A percentile compares a stretch with the other conserved stretches of the same genome.
phyloP scores from a whole-genome alignment of 2,888 invertebrate genomes.

The Melolontha melolontha region DNA sequence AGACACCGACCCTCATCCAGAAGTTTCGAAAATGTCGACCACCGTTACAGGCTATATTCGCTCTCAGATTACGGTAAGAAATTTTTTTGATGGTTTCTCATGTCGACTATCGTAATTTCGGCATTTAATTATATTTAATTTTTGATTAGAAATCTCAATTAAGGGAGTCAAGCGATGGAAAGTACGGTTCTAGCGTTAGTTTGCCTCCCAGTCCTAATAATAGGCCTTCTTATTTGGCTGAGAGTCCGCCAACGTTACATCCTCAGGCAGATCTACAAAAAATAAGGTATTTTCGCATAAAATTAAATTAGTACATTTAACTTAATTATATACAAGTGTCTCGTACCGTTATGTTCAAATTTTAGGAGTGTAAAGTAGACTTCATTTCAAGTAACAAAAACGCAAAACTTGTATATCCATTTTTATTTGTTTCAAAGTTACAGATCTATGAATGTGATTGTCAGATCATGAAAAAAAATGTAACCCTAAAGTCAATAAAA shows the following conservation, averaged over 20 bases:
- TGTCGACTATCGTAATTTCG: not conserved
- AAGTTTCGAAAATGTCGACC: slow-evolving; percentile 82
- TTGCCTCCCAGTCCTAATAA: slow-evolving; percentile 73
- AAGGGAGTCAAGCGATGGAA: slow-evolving; percentile 43
- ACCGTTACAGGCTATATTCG: slow-evolving; percentile 83
- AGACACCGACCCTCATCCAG: slow-evolving; percentile 89
- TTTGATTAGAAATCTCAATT: slow-evolving; percentile 37
- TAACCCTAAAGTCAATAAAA: too few relatives aligned
- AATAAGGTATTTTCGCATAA: slow-evolving; percentile 5
- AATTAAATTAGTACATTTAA: too few relatives aligned
- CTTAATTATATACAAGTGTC: too few relatives aligned
- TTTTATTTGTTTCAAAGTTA: too few relatives aligned
- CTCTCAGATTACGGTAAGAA: slow-evolving; percentile 72
- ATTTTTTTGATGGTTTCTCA: not conserved
- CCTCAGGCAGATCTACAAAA: slow-evolving; percentile 50
- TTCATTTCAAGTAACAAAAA: too few relatives aligned
- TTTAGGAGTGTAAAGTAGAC: too few relatives aligned
- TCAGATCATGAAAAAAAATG: too few relatives aligned
- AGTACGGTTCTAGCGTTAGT: slow-evolving; percentile 56
- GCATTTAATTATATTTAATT: not conserved
- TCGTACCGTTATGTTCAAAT: too few relatives aligned
- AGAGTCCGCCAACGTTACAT: slow-evolving; percentile 69
- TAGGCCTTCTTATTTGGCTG: slow-evolving; percentile 67
- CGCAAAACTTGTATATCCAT: too few relatives aligned
- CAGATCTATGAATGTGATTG: too few relatives aligned